Evolutionary conservation across 2,888 invertebrate genomes (phyloP), one percentile per base, ranked within the genome.

Genomic region (Pristionchus fissidentatus): DNA sequence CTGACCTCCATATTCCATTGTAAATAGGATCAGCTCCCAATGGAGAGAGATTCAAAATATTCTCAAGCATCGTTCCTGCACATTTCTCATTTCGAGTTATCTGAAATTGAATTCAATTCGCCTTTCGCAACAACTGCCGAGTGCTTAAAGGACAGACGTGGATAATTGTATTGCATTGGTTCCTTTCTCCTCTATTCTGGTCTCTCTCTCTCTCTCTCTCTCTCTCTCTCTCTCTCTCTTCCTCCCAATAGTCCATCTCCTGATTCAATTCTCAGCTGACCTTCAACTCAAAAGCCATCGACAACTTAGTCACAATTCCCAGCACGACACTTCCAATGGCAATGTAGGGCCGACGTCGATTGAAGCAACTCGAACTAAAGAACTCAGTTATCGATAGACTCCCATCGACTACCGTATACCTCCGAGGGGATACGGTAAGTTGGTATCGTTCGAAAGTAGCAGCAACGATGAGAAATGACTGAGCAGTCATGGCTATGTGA

Each of bases 401-500:
- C 57, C 62, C 85, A 60, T 35, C 77, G 70, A 35, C 19, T 22
- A 62, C 29, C 35, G 22, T 60, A 22, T 83, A 85, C 79, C 15
- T 79, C n/a, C 38, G 19, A 0, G 70, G 52, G 46, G 73, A 77
- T 41, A 86, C 86, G 8, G 90, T 91, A 41, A 89, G 85, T 55
- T 85, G 84, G 82, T 88, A 91, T 55, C 91, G 66, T 62, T 91
- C 91, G 75, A 91, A 85, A 19, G 88, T 87, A 10, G 91, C 91
- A 7, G 90, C 90, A 32, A 90, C 87, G 85, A 91, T 92, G 7
- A 91, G 84, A 83, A 91, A 91, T 7, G 90, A 89, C 32, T 90
- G 90, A 5, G 91, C 88, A 19, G 91, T 91, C 87, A 91, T 90
- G 38, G 89, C 90, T 13, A 91, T 90, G 84, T 91, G 91, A 10